These are phyloP conservation scores for Stomatorhinus walkeri DNA, from an alignment of 2,797 vertebrate genomes.

Conservation along the genomic window DNA sequence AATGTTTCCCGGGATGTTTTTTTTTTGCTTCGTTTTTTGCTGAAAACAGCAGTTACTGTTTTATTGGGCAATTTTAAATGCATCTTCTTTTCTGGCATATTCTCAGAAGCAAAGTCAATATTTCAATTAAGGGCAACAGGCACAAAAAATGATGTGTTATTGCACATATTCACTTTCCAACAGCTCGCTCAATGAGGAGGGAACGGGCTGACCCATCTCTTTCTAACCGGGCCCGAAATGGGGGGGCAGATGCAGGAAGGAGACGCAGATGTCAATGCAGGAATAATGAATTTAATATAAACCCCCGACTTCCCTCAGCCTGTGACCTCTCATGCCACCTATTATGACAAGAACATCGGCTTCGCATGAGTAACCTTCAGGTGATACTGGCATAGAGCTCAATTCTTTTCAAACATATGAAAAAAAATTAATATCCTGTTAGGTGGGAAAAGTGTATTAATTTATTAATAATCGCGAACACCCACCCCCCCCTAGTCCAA, in stretches of 20 bases:
- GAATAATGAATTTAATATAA: constrained; percentile 1
- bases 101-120: not conserved
- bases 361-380: not conserved
- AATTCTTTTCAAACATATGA: not conserved
- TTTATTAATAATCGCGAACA: not conserved
- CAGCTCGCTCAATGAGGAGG: not conserved
- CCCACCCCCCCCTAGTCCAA: not conserved
- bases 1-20: not conserved
- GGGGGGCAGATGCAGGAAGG: not conserved
- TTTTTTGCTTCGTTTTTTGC: not conserved
- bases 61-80: not conserved
- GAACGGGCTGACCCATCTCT: not conserved
- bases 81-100: not conserved
- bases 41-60: not conserved
- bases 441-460: not conserved
- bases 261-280: not conserved
- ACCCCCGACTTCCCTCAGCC: not conserved
- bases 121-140: not conserved
- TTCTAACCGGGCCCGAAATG: not conserved
- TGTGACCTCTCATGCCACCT: not conserved
- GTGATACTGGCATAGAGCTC: not conserved
- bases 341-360: not conserved
- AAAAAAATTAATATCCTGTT: not conserved
- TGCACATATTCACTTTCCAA: not conserved
- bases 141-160: not conserved